Conservation (phyloP, 1,140 invertebrate species). For the Tenebrio molitor region DNA sequence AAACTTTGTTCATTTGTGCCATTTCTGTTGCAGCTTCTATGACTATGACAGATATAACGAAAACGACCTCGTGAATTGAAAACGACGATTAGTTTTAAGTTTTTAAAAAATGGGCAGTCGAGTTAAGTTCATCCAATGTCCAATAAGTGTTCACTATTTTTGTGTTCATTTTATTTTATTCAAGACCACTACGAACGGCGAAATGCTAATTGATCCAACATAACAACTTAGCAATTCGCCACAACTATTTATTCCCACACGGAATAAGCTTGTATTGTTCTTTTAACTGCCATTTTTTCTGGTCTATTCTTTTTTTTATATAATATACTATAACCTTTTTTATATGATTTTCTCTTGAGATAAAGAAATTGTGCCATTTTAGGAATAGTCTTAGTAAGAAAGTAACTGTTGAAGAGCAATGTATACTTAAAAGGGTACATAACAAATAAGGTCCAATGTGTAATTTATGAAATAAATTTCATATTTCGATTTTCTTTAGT, state of each 20-base stretch:
- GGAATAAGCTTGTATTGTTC: constrained; percentile 54
- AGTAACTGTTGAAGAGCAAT: constrained; percentile 48
- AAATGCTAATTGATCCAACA: constrained; percentile 24
- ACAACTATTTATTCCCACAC: not conserved
- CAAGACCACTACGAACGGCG: constrained; percentile 32
- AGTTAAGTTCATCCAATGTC: constrained; percentile 25
- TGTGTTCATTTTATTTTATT: constrained; percentile 59
- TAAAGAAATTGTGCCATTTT: constrained; percentile 61
- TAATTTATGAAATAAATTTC: constrained; percentile 50
- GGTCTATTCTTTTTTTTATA: constrained; percentile 57
- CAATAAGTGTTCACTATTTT: constrained; percentile 59
- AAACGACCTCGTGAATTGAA: constrained; percentile 54
- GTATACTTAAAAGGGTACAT: constrained; percentile 50
- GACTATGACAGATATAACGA: constrained; percentile 47
- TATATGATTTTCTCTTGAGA: constrained; percentile 52
- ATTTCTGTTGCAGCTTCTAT: constrained; percentile 53
- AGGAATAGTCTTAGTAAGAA: constrained; percentile 52
- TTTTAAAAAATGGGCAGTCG: constrained; percentile 45
- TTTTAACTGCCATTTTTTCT: constrained; percentile 63
- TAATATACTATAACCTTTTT: constrained; percentile 58
- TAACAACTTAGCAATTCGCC: constrained; percentile 5
- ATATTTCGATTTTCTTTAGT: constrained; percentile 47
- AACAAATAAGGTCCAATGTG: constrained; percentile 53
- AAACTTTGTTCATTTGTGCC: no score
- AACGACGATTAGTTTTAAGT: constrained; percentile 37